Percentiles rank a stretch among this genome's conserved stretches.
phyloP scores from a whole-genome alignment of 1,140 invertebrate species.

The Zaprionus inermis region DNA sequence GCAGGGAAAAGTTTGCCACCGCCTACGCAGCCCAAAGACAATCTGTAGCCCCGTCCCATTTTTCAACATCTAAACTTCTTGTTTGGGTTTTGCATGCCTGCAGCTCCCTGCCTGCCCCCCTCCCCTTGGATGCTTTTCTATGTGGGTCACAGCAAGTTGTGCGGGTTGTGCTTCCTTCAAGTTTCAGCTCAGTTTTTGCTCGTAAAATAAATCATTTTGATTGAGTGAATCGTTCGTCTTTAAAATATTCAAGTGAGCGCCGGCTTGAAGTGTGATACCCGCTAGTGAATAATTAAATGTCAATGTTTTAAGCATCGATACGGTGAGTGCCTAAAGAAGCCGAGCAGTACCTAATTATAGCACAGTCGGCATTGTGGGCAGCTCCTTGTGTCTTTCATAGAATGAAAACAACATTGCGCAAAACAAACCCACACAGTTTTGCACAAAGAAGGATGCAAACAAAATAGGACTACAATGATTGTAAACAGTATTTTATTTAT shows the following conservation, averaged over 20 bases:
- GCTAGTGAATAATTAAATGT: not conserved
- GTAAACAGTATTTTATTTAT: too few species aligned
- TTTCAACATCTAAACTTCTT: slow-evolving; percentile 69
- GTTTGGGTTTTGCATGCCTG: slow-evolving; percentile 69
- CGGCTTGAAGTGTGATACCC: slow-evolving; percentile 5
- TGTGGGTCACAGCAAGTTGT: slow-evolving; percentile 52
- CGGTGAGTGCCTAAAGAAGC: not conserved
- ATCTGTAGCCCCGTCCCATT: slow-evolving; percentile 47
- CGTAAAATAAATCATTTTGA: slow-evolving; percentile 75
- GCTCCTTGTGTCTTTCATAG: not conserved
- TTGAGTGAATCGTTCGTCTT: slow-evolving; percentile 56
- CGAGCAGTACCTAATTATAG: not conserved
- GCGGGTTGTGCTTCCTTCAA: slow-evolving; percentile 40
- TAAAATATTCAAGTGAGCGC: slow-evolving; percentile 63
- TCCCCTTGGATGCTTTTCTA: slow-evolving; percentile 14
- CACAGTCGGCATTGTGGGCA: not conserved
- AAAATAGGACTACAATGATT: too few species aligned
- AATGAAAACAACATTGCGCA: not conserved
- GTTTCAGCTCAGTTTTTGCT: slow-evolving; percentile 26
- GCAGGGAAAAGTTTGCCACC: slow-evolving; percentile 62
- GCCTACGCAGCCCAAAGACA: slow-evolving; percentile 55
- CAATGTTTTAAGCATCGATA: slow-evolving; percentile 5
- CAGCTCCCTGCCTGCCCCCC: not conserved
- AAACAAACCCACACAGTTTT: not conserved
- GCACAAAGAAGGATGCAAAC: not conserved